Evolutionary conservation across 2,888 invertebrate species (phyloP), one percentile per base, ranked within the genome.

Genomic region (Boloria selene): DNA sequence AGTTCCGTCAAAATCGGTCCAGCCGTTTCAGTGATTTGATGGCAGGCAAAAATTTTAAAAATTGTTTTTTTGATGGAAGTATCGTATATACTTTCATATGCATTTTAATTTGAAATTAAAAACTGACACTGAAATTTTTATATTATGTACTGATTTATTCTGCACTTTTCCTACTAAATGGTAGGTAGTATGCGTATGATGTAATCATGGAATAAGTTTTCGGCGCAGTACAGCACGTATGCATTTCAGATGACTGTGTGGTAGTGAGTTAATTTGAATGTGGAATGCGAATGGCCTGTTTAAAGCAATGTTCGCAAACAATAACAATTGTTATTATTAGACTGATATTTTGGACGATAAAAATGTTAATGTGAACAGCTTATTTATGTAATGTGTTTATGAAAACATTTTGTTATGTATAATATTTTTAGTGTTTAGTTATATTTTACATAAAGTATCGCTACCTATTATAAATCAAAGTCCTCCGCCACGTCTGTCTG

Each of bases 191-290:
- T 22, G 3, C 3, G 22, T 14, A 22, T 56, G 49, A 42, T 56
- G 50, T 44, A 56, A 56, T 26, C 44, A 17, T 17, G 50, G 56
- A 56, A 55, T 55, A 63, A 63, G 56, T 63, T 56, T 50, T 56
- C 44, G 56, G 50, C 56, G 56, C 56, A 63, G 50, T n/a, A 56
- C 26, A 52, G 31, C 52, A 59, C 61, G 68, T 68, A 66, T 68
- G 70, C 58, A 64, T 70, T 61, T 58, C 56, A 61, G 63, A 65
- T 68, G 62, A 61, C 59, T 18, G 38, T 49, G 55, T 16, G 22
- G 54, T 53, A 56, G 68, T 56, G 53, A 55, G 54, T 42, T 52
- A 62, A 67, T 67, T 67, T 67, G 49, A 59, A 63, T 58, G 62
- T 59, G 61, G 53, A 63, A 54, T 53, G 17, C 53, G 54, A 63